A percentile compares a stretch with the other conserved stretches of the same genome.
Conservation (phyloP, 2,113 vertebrate species). For the Aegotheles bennettii region DNA sequence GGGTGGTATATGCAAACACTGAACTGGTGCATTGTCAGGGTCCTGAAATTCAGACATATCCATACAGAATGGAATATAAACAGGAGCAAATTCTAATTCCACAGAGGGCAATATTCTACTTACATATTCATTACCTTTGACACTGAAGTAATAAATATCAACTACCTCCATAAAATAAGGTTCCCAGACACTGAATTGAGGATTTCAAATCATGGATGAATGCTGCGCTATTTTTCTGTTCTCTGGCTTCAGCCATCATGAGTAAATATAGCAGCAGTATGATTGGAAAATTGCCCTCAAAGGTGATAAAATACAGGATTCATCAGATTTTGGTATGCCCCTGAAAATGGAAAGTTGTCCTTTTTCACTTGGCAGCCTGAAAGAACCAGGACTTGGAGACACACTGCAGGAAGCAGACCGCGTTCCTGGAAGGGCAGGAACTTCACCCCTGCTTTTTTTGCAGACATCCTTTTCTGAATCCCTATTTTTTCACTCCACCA, state of each 20-base stretch:
- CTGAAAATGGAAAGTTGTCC: neutral
- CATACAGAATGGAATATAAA: neutral
- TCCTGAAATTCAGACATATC: neutral
- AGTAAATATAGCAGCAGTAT: conserved; percentile 22
- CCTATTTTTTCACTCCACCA: neutral
- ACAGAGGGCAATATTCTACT: neutral
- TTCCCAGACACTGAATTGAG: neutral
- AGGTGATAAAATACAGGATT: neutral
- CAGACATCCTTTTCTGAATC: neutral
- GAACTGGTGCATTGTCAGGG: neutral
- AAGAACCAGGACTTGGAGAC: neutral
- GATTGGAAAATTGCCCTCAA: conserved; percentile 4
- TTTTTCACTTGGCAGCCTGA: neutral
- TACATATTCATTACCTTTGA: neutral
- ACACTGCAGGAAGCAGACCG: neutral
- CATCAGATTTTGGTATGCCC: neutral
- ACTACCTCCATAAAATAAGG: neutral
- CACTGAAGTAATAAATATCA: neutral
- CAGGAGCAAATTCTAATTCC: neutral
- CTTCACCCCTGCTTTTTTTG: neutral
- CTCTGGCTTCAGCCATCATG: neutral
- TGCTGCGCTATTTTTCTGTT: neutral
- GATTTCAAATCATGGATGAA: neutral
- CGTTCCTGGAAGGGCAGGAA: neutral
- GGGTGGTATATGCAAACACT: neutral